Evolutionary conservation across 1,140 invertebrate genomes (phyloP), one percentile per base, ranked within the genome.

Genomic region (Dendrolimus kikuchii): DNA sequence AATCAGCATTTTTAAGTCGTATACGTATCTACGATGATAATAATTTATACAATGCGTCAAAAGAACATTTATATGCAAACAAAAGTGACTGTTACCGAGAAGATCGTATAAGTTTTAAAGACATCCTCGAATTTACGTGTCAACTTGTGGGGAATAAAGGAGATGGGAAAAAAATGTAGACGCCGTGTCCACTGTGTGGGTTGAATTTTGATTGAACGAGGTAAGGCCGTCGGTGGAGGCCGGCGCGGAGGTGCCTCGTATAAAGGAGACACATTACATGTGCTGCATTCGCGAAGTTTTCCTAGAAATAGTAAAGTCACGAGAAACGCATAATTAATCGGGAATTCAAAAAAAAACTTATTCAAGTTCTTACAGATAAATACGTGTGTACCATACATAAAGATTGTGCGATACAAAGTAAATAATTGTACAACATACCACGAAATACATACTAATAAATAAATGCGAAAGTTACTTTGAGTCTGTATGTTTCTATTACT

Each of bases 61-160:
- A 46, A 42, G 46, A 57, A 40, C 54, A 57, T 60, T 62, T 60
- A 57, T 66, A 66, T 62, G 64, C 60, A 46, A 53, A n/a, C 48
- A 36, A 43, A 47, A 49, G 46, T 46, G 43, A 41, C 51, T 47
- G 55, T 57, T 57, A 59, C 58, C 56, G 56, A 59, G 57, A 61
- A 63, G 49, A 53, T 47, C 55, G 50, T 48, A 42, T 60, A 52
- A 54, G 51, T 50, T 69, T 70, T 68, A 55, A 64, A 64, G 41
- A 67, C 64, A 67, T 70, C 64, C 67, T 64, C 64, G 46, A 57
- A 54, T 55, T 58, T 43, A 69, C 59, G 67, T 66, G 67, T 66
- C 62, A 66, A 66, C 53, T 64, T 54, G 57, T 23, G 23, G 55
- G 56, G 57, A 57, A 57, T 57, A 44, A 53, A 53, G 58, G 56